Conservation (phyloP, 2,113 vertebrate species). For the Capreolus pygargus region DNA sequence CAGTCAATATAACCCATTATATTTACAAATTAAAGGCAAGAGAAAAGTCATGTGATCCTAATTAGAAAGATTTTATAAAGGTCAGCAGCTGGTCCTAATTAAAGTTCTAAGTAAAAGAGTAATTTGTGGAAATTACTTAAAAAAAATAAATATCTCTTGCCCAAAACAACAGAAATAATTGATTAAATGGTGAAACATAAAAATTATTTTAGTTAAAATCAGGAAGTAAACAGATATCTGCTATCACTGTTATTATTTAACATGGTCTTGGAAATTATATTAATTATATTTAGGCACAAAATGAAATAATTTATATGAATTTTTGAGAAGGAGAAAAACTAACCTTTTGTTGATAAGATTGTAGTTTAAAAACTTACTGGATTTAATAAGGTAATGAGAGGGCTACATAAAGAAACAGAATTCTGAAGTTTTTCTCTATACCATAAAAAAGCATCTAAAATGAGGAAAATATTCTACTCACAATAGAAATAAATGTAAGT, state of each 20-base stretch:
- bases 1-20: background rate
- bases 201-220: background rate
- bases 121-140: background rate
- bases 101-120: background rate
- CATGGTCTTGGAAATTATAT: background rate
- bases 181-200: background rate
- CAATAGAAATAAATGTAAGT: background rate
- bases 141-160: background rate
- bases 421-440: background rate
- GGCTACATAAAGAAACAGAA: background rate
- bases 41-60: background rate
- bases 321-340: background rate
- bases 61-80: background rate
- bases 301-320: background rate
- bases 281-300: background rate
- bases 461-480: background rate
- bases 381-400: background rate
- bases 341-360: background rate
- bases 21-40: background rate
- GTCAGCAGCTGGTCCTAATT: background rate
- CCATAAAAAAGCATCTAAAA: background rate
- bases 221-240: background rate
- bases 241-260: background rate
- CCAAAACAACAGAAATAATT: background rate
- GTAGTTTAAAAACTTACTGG: background rate